Conservation (phyloP, 2,888 invertebrate species). For the Lymantria dispar region DNA sequence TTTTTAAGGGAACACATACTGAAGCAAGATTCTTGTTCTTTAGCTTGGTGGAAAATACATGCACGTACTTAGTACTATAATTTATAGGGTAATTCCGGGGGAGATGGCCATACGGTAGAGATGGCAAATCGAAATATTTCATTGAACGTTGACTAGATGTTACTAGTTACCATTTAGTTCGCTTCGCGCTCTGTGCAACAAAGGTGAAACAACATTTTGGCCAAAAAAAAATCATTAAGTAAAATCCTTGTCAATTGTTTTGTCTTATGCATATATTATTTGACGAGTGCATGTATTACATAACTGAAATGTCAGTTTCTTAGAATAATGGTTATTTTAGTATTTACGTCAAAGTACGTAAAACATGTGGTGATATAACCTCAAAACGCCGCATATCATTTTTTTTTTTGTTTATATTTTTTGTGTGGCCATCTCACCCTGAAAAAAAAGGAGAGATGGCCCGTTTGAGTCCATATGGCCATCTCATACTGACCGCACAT, state of each 20-base stretch:
- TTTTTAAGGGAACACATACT: neutral
- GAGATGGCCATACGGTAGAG: neutral
- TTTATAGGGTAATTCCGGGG: no score
- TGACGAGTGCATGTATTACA: neutral
- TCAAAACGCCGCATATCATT: neutral
- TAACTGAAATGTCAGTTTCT: neutral
- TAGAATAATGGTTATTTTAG: neutral
- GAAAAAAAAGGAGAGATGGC: neutral
- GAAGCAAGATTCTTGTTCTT: neutral
- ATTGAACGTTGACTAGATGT: constrained; percentile 2
- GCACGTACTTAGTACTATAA: neutral
- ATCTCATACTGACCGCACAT: neutral
- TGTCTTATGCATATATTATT: neutral
- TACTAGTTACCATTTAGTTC: neutral
- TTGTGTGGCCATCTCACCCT: neutral
- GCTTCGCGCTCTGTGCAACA: neutral
- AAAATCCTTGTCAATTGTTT: neutral
- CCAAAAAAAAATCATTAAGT: neutral
- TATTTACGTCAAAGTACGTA: neutral
- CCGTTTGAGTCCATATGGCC: neutral
- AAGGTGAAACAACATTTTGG: neutral
- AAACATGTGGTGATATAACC: neutral
- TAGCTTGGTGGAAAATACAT: neutral
- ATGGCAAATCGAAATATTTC: constrained; percentile 1
- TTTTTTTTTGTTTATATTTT: neutral